These are phyloP conservation scores for Melanotaenia trifasciata DNA, from an alignment of 2,797 vertebrate genomes.

Conservation along the genomic window DNA sequence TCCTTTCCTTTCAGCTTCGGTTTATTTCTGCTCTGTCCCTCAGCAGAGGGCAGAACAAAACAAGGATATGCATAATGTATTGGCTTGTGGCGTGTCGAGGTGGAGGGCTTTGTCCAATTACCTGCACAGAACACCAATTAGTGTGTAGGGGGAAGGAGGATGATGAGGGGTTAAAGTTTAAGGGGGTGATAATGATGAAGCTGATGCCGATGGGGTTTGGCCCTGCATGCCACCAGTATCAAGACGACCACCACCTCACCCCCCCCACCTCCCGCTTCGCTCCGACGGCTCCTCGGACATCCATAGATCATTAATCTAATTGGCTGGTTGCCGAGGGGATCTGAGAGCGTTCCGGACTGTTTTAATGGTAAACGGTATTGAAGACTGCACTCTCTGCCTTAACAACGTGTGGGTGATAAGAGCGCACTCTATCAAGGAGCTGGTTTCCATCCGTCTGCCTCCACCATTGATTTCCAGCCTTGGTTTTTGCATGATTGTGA, in stretches of 20 bases:
- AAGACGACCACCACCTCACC: slow-evolving; percentile 51
- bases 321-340: slow-evolving; percentile 78
- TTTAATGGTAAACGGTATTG: slow-evolving; percentile 78
- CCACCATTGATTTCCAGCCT: slow-evolving; percentile 59
- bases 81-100: slow-evolving; percentile 66
- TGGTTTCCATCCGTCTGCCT: slow-evolving; percentile 50
- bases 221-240: slow-evolving; percentile 44
- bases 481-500: slow-evolving; percentile 78
- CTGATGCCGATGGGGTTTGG: slow-evolving; percentile 72
- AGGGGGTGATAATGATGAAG: slow-evolving; percentile 83
- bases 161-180: slow-evolving; percentile 83
- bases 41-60: slow-evolving; percentile 41
- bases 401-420: slow-evolving; percentile 65
- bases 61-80: slow-evolving; percentile 72
- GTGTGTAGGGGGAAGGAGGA: slow-evolving; percentile 74
- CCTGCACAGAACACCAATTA: slow-evolving; percentile 78
- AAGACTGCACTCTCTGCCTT: slow-evolving; percentile 65
- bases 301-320: slow-evolving; percentile 85
- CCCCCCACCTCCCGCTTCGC: slow-evolving; percentile 45
- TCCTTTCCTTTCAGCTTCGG: no score
- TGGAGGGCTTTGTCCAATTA: slow-evolving; percentile 78
- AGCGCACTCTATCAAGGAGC: slow-evolving; percentile 59
- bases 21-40: slow-evolving; percentile 20
- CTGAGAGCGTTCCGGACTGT: slow-evolving; percentile 76
- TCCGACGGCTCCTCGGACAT: slow-evolving; percentile 69